Conservation (phyloP, 2,888 invertebrate species). For the Spialia ferax region DNA sequence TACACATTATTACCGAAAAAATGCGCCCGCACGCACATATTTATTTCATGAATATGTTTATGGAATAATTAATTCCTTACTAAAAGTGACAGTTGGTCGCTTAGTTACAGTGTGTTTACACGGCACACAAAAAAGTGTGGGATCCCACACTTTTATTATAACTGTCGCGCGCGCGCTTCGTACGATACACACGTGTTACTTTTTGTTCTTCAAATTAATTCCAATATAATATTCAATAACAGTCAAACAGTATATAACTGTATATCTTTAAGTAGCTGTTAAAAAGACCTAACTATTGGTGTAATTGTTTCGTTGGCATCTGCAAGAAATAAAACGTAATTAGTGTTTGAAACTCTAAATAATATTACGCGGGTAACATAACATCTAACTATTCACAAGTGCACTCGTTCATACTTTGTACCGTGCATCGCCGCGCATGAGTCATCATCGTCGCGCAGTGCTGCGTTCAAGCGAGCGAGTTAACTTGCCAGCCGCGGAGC, state of each 20-base stretch:
- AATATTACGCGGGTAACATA: background rate
- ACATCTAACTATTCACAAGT: background rate
- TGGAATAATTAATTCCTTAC: no score
- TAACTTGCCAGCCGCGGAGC: slow-evolving; percentile 14
- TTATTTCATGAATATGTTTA: no score
- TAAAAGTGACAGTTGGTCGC: no score
- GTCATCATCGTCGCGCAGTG: slow-evolving; percentile 21
- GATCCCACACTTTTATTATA: no score
- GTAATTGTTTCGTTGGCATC: background rate
- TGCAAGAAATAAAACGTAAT: background rate
- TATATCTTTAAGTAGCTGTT: background rate
- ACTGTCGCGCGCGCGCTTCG: background rate
- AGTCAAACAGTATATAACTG: background rate
- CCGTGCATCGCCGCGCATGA: slow-evolving; percentile 10
- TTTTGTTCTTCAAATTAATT: slow-evolving; percentile 1
- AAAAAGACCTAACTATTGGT: background rate
- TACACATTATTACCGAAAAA: no score
- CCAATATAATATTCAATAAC: background rate
- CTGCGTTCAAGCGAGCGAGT: slow-evolving; percentile 15
- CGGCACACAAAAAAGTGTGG: no score
- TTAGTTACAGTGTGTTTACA: no score
- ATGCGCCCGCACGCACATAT: no score
- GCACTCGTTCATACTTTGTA: background rate
- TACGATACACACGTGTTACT: slow-evolving; percentile 4
- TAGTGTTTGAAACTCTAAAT: background rate